phyloP scores from a whole-genome alignment of 1,140 invertebrate genomes.

The Drosophila baimaii region DNA sequence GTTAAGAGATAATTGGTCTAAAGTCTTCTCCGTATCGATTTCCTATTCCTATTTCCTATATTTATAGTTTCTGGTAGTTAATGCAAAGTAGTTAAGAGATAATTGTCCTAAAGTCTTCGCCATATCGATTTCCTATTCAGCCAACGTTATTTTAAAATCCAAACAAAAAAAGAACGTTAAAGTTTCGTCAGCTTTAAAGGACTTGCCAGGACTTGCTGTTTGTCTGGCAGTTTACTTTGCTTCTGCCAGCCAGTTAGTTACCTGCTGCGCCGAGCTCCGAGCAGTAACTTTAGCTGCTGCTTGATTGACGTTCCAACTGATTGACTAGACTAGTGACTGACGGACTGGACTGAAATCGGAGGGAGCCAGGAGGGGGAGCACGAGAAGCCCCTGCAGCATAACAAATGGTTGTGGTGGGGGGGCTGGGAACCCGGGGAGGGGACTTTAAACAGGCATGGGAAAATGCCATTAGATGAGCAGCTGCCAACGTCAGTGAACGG shows the following conservation, averaged over 20 bases:
- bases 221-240: conserved; percentile 23
- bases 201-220: conserved; percentile 1
- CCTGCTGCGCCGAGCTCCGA: conserved; percentile 55
- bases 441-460: conserved; percentile 56
- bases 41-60: too few species aligned
- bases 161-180: not conserved
- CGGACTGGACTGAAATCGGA: conserved; percentile 39
- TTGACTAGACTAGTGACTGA: conserved; percentile 56
- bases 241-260: conserved; percentile 55
- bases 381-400: conserved; percentile 39
- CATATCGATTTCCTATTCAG: not conserved
- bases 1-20: not conserved
- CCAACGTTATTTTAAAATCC: too few species aligned
- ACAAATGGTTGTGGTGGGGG: conserved; percentile 48
- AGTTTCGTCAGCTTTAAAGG: not conserved
- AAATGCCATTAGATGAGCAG: conserved; percentile 69
- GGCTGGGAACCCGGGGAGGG: not conserved
- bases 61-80: not conserved
- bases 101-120: not conserved
- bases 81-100: not conserved
- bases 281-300: conserved; percentile 47
- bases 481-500: conserved; percentile 67
- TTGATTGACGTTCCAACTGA: conserved; percentile 61
- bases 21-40: not conserved
- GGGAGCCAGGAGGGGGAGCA: conserved; percentile 2